These are phyloP conservation scores for Leontocebus nigricollis DNA, from an alignment of 2,797 vertebrate genomes.

Conservation along the genomic window DNA sequence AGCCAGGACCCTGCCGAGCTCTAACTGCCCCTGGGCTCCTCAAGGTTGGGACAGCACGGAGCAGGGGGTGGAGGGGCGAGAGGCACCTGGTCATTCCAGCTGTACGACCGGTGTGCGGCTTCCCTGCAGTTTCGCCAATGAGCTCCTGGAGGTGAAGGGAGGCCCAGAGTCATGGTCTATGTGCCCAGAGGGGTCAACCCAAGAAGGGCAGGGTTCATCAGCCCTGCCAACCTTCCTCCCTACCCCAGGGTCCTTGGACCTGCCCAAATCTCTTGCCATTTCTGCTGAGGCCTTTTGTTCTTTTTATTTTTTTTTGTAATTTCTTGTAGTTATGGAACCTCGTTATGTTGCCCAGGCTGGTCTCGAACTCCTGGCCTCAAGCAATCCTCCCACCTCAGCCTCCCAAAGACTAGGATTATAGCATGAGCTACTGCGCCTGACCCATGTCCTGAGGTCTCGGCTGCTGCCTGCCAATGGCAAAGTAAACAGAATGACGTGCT, in stretches of 20 bases:
- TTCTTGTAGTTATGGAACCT: no score
- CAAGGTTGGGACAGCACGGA: not conserved
- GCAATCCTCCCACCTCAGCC: no score
- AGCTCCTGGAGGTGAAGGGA: slow-evolving; percentile 87
- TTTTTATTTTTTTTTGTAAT: no score
- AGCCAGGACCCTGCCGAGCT: not conserved
- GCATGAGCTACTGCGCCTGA: no score
- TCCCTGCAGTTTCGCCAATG: slow-evolving; percentile 93
- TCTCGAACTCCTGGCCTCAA: no score
- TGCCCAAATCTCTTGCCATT: not conserved
- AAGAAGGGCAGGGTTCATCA: not conserved
- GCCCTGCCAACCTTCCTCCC: not conserved
- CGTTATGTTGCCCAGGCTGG: no score
- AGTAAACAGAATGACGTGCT: not conserved
- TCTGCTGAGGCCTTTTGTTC: not conserved
- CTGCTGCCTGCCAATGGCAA: not conserved
- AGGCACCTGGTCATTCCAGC: slow-evolving; percentile 95
- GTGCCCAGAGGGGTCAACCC: not conserved
- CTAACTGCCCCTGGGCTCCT: not conserved
- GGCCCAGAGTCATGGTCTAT: not conserved
- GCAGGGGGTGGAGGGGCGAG: rapidly evolving
- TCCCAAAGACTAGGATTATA: no score
- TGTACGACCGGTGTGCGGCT: slow-evolving; percentile 94
- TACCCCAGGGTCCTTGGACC: not conserved
- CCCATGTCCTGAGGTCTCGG: no score